Base-by-base conservation (phyloP, 2,797 vertebrate genomes). In the Danio kyathit region DNA sequence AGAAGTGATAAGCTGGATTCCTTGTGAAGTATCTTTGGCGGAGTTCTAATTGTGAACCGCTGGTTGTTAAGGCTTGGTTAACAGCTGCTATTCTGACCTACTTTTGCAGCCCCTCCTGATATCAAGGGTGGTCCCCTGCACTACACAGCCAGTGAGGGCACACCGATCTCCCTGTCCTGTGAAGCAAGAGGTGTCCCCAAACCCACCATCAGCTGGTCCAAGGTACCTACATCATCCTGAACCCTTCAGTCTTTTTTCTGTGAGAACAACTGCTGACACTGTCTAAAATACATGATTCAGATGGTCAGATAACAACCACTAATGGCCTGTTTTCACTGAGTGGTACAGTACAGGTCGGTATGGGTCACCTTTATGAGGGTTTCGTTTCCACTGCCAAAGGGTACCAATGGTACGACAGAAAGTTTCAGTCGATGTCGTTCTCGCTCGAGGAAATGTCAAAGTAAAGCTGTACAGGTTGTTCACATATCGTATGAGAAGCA, bases 201-300 rank as follows among this genome's bases (percentile, higher is more conserved):
- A 16, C 97, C 97, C 5, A 80, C 88, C 3, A 85, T 98, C 61
- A 90, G 92, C 88, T 99, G 97, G 97, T 91, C 94, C 86, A 97
- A 97, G 96, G 97, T 98, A 89, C 66, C 29, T 29, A 29, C 3
- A 87, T 81, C 40, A 43, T n/a, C 16, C 29, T 16, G 21, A 21
- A 41, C 56, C 29, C 29, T 29, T 1, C 29, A 29, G 29, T 29
- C 29, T 29, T 29, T 29, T 29, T 29, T 29, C 1, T 29, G n/a
- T n/a, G 1, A 29, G 29, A 29, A 29, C 29, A 29, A 29, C 29
- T 29, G 29, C 29, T 29, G 29, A 3, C 29, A 29, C 29, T 29
- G 29, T 29, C 3, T 29, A 29, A 29, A 29, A 29, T 29, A 29
- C 29, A n/a, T n/a, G n/a, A n/a, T n/a, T n/a, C n/a, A n/a, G n/a